These are phyloP conservation scores for Mycetomoellerius zeteki DNA, from an alignment of 1,140 invertebrate genomes.

Conservation along the genomic window DNA sequence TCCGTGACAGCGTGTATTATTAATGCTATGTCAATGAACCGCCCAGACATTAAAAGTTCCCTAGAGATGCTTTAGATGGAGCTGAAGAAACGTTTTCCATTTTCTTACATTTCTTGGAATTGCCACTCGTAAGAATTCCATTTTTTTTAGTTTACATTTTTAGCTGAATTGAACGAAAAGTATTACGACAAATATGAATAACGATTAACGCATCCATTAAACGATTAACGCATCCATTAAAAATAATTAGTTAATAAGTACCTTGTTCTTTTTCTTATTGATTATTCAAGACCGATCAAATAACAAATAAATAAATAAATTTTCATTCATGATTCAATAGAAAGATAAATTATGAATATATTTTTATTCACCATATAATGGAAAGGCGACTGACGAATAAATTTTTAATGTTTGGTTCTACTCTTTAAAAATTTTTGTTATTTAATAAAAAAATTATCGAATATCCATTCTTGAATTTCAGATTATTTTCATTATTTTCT, in stretches of 20 bases:
- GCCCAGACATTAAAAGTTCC: not conserved
- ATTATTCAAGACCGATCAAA: too few relatives aligned
- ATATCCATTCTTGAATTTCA: not conserved
- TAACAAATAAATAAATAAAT: too few relatives aligned
- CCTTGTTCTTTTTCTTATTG: too few relatives aligned
- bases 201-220: not conserved
- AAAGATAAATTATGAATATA: too few relatives aligned
- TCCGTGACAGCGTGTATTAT: conserved; percentile 50
- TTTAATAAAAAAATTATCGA: too few relatives aligned
- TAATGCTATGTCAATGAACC: conserved; percentile 58
- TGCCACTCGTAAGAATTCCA: not conserved
- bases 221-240: not conserved
- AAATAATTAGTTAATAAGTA: not conserved
- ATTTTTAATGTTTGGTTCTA: too few relatives aligned
- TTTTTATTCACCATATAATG: too few relatives aligned
- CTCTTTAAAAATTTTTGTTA: too few relatives aligned
- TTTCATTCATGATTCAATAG: too few relatives aligned
- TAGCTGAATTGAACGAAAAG: not conserved
- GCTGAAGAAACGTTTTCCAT: not conserved
- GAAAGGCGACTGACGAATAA: too few relatives aligned
- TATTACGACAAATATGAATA: not conserved
- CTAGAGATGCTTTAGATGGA: conserved; percentile 27
- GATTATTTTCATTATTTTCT: not conserved
- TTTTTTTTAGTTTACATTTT: not conserved
- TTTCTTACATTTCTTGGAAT: not conserved